These are phyloP conservation scores for Sebastes oblongus DNA, from an alignment of 2,797 vertebrate species.

Conservation along the genomic window DNA sequence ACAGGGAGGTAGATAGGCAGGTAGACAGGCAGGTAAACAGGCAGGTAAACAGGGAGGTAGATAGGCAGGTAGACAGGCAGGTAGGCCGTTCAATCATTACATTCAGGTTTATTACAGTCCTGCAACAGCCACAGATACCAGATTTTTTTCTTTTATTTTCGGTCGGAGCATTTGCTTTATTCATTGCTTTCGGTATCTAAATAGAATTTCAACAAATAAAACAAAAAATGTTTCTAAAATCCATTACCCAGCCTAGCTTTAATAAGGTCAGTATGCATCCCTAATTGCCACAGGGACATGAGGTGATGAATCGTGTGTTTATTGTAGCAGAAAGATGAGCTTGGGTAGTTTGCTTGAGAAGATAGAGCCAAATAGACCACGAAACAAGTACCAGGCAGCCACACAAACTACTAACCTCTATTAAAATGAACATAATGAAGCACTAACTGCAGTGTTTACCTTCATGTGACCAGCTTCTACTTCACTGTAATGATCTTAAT, in stretches of 20 bases:
- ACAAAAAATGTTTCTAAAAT: not conserved
- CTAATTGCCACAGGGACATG: not conserved
- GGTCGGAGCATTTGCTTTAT: too few species aligned
- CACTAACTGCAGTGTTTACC: slow-evolving; percentile 27
- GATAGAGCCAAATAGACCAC: not conserved
- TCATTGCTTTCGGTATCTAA: too few species aligned
- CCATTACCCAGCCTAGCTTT: not conserved
- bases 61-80: too few species aligned
- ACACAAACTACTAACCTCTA: not conserved
- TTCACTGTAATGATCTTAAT: slow-evolving; percentile 24
- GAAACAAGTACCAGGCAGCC: not conserved
- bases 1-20: too few species aligned
- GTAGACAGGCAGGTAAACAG: too few species aligned
- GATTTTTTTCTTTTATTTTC: too few species aligned
- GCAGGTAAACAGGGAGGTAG: too few species aligned
- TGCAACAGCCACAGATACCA: too few species aligned
- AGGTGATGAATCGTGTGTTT: not conserved
- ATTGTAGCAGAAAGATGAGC: not conserved
- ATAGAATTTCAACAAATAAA: too few species aligned
- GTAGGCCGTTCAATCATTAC: too few species aligned
- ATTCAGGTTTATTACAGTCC: too few species aligned
- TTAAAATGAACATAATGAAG: not conserved
- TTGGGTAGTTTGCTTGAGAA: not conserved
- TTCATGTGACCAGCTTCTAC: not conserved
- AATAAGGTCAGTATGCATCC: not conserved